Conservation (phyloP, 2,113 vertebrate species). For the Eretmochelys imbricata region DNA sequence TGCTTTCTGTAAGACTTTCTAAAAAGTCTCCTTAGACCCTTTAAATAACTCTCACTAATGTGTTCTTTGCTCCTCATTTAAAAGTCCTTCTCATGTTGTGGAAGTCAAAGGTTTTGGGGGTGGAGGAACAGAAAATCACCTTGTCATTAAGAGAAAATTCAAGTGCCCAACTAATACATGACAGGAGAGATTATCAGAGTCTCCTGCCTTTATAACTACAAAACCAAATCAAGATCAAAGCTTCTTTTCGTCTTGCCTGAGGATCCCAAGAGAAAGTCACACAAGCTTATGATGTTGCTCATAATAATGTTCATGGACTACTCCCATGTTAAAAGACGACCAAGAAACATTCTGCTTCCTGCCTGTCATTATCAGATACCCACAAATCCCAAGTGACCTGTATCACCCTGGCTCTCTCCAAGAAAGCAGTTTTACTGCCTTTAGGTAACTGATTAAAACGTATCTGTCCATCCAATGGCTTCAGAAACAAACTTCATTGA, state of each 20-base stretch:
- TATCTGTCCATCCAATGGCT: not conserved
- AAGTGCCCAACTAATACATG: slow-evolving; percentile 42
- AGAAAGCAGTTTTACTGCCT: not conserved
- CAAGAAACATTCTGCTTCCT: slow-evolving; percentile 31
- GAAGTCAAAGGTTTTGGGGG: slow-evolving; percentile 51
- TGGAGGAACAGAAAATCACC: slow-evolving; percentile 18
- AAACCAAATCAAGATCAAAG: slow-evolving; percentile 48
- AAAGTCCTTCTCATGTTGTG: slow-evolving; percentile 26
- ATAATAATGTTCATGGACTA: not conserved
- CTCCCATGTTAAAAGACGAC: slow-evolving; percentile 45
- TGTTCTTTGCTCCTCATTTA: slow-evolving; percentile 35
- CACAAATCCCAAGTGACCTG: slow-evolving; percentile 33
- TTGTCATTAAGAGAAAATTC: slow-evolving; percentile 57
- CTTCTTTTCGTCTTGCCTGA: not conserved
- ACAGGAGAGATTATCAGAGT: slow-evolving; percentile 58
- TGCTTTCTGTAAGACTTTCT: not conserved
- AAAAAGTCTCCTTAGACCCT: slow-evolving; percentile 32
- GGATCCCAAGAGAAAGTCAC: slow-evolving; percentile 24
- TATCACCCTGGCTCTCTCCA: slow-evolving; percentile 27
- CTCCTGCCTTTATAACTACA: not conserved
- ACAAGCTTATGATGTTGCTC: not conserved
- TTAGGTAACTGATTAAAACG: slow-evolving; percentile 58
- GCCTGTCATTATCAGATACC: slow-evolving; percentile 51
- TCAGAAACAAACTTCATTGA: not conserved
- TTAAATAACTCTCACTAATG: slow-evolving; percentile 32